phyloP scores from a whole-genome alignment of 2,113 vertebrate genomes.

The Micronisus gabar region DNA sequence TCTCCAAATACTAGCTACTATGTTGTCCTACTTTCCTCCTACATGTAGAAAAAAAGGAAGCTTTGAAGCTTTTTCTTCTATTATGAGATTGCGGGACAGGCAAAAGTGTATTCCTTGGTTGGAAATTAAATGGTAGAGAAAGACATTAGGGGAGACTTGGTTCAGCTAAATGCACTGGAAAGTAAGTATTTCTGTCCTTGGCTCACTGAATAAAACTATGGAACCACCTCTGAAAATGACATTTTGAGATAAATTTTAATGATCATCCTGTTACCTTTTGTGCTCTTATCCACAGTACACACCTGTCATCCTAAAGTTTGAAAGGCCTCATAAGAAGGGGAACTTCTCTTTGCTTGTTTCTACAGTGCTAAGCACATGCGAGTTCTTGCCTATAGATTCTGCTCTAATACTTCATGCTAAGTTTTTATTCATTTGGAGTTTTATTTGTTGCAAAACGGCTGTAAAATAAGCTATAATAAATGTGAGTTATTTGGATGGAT shows the following conservation, averaged over 20 bases:
- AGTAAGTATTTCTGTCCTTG: not conserved
- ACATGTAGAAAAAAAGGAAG: not conserved
- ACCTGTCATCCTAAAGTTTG: not conserved
- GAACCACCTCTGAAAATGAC: not conserved
- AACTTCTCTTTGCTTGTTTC: not conserved
- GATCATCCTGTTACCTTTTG: not conserved
- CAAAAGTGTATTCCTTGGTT: not conserved
- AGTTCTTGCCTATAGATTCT: not conserved
- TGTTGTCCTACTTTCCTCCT: not conserved
- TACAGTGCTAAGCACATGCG: no score
- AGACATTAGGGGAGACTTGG: not conserved
- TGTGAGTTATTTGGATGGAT: not conserved
- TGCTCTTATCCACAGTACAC: not conserved
- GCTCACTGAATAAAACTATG: not conserved
- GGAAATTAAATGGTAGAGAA: not conserved
- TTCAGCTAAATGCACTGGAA: not conserved
- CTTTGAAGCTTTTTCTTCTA: not conserved
- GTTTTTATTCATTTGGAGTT: not conserved
- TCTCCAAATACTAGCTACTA: not conserved
- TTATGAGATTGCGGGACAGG: not conserved
- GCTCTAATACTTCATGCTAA: not conserved
- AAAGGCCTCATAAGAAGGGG: not conserved
- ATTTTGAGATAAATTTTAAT: not conserved
- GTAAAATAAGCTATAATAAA: not conserved
- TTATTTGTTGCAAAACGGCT: not conserved